Evolutionary conservation across 2,113 vertebrate species (phyloP).

Genomic region (Aramus guarauna): DNA sequence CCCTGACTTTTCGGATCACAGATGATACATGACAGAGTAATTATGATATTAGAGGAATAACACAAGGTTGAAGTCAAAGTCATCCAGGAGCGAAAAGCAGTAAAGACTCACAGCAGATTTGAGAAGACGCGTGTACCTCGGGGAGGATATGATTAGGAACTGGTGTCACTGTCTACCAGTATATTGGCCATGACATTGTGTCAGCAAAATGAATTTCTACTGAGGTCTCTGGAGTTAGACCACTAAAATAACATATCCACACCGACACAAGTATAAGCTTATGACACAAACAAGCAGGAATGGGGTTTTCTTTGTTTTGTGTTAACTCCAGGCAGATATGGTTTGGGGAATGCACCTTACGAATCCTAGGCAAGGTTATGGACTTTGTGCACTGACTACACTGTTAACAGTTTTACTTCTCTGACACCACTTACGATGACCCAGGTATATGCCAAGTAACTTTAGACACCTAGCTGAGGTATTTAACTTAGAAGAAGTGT

Average conservation of each 20-base stretch:
- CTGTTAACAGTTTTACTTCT: not conserved
- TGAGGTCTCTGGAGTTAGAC: not conserved
- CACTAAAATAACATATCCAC: not conserved
- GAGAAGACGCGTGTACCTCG: not conserved
- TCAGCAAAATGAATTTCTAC: not conserved
- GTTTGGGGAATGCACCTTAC: not conserved
- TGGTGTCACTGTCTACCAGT: not conserved
- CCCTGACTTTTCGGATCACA: not conserved
- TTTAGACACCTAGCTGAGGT: not conserved
- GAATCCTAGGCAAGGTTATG: not conserved
- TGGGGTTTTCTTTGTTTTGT: not conserved
- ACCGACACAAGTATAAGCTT: not conserved
- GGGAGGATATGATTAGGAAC: not conserved
- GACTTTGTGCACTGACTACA: not conserved
- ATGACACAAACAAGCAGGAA: not conserved
- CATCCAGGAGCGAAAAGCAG: not conserved
- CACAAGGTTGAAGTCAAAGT: slow-evolving; percentile 37
- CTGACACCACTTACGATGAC: not conserved
- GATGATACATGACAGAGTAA: slow-evolving; percentile 7
- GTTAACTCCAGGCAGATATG: not conserved
- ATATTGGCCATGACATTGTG: not conserved
- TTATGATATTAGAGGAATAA: not conserved
- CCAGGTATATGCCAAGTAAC: not conserved
- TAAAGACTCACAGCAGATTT: not conserved
- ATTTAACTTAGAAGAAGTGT: not conserved